Evolutionary conservation across 2,888 invertebrate species (phyloP).

Genomic region (Marasmarcha lunaedactyla): DNA sequence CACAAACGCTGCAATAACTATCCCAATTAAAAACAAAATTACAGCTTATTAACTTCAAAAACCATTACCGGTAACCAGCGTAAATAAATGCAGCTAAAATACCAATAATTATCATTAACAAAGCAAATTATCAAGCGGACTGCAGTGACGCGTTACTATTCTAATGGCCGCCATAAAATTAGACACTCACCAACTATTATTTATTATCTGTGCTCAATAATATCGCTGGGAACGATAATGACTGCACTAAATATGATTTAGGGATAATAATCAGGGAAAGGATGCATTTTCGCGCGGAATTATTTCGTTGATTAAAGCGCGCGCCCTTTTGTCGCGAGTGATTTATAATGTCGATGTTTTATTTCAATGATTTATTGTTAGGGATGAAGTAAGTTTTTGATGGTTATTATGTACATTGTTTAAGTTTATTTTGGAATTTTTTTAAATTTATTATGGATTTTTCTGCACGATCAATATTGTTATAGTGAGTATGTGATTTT

Average conservation of each 20-base stretch:
- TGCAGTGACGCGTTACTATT: conserved; percentile 1
- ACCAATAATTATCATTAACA: background rate
- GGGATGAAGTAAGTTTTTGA: too few species aligned
- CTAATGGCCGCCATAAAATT: conserved; percentile 21
- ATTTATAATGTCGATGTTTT: background rate
- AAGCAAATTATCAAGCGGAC: background rate
- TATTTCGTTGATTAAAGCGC: conserved; percentile 2
- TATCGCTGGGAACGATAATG: conserved; percentile 35
- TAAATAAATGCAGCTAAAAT: background rate
- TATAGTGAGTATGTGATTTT: too few species aligned
- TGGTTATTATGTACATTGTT: too few species aligned
- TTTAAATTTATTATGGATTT: too few species aligned
- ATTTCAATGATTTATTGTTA: too few species aligned
- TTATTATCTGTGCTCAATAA: conserved; percentile 40
- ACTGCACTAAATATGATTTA: conserved; percentile 53
- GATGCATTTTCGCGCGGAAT: conserved; percentile 18
- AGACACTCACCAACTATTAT: conserved; percentile 35
- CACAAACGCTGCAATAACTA: too few species aligned
- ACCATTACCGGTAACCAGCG: background rate
- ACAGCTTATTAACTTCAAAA: too few species aligned
- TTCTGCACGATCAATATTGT: too few species aligned
- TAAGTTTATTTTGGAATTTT: too few species aligned
- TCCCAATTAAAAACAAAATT: too few species aligned
- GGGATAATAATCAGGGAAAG: conserved; percentile 34
- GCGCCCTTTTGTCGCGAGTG: conserved; percentile 1